These are phyloP conservation scores for Apotomis capreana DNA, from an alignment of 2,888 invertebrate species.

Conservation along the genomic window DNA sequence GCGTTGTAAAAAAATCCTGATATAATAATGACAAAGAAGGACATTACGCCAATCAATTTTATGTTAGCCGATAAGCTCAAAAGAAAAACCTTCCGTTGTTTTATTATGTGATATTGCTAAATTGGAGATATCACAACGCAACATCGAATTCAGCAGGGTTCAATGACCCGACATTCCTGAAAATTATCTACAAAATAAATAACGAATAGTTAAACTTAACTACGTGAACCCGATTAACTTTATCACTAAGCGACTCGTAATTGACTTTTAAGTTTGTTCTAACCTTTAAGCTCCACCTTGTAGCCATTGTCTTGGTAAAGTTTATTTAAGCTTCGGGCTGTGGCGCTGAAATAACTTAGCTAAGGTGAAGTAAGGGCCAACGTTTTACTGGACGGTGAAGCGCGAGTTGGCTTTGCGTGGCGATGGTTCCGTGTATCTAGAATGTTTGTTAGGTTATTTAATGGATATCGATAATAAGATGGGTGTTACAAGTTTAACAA, in stretches of 20 bases:
- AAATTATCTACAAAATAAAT: constrained; percentile 35
- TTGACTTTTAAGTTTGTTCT: constrained; percentile 37
- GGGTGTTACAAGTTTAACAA: too few relatives aligned
- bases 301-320: constrained; percentile 27
- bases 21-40: too few relatives aligned
- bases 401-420: too few relatives aligned
- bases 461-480: too few relatives aligned
- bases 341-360: constrained; percentile 26
- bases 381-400: neutral
- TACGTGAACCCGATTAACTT: constrained; percentile 21
- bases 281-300: constrained; percentile 35
- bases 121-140: too few relatives aligned
- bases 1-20: too few relatives aligned
- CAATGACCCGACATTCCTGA: constrained; percentile 28
- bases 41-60: too few relatives aligned
- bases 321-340: constrained; percentile 26
- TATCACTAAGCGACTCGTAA: constrained; percentile 36
- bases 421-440: too few relatives aligned
- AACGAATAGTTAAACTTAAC: constrained; percentile 30
- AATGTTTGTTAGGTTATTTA: too few relatives aligned
- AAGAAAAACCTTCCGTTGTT: too few relatives aligned
- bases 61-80: too few relatives aligned
- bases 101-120: too few relatives aligned
- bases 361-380: constrained; percentile 11
- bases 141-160: constrained; percentile 22